A percentile compares a stretch with the other conserved stretches of the same genome.
Conservation (phyloP, 2,113 vertebrate species). For the Orthonyx spaldingii region DNA sequence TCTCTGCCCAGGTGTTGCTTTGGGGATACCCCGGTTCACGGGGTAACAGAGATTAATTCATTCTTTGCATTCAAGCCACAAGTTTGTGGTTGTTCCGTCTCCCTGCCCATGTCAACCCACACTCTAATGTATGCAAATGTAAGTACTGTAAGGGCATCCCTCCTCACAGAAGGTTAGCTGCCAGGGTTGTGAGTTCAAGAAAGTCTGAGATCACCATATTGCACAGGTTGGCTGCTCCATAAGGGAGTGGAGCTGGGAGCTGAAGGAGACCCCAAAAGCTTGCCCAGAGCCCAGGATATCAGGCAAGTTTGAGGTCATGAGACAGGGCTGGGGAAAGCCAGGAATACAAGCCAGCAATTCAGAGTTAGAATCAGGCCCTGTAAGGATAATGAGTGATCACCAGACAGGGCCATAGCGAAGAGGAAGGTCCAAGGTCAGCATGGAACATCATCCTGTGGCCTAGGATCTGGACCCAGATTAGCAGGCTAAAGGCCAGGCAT, state of each 20-base stretch:
- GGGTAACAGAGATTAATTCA: neutral
- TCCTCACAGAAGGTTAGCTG: neutral
- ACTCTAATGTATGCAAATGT: neutral
- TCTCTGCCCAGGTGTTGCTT: neutral
- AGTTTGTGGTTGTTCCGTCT: neutral
- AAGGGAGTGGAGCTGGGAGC: neutral
- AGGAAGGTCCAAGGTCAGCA: neutral
- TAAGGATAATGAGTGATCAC: neutral
- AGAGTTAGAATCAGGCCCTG: neutral
- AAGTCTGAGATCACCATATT: neutral
- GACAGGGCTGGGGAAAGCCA: neutral
- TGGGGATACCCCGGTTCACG: accelerated
- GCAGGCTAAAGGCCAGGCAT: too few species aligned
- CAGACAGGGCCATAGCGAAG: neutral
- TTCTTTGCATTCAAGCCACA: neutral
- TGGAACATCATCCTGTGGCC: neutral
- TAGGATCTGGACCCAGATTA: neutral
- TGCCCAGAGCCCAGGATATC: neutral
- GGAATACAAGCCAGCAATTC: neutral
- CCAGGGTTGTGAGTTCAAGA: neutral
- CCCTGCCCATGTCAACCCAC: neutral
- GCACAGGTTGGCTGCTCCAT: neutral
- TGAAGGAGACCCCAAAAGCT: neutral
- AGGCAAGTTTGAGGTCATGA: neutral
- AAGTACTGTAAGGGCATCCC: neutral